Base-by-base conservation (phyloP, 2,888 invertebrate genomes). In the Cephus sareptanus region DNA sequence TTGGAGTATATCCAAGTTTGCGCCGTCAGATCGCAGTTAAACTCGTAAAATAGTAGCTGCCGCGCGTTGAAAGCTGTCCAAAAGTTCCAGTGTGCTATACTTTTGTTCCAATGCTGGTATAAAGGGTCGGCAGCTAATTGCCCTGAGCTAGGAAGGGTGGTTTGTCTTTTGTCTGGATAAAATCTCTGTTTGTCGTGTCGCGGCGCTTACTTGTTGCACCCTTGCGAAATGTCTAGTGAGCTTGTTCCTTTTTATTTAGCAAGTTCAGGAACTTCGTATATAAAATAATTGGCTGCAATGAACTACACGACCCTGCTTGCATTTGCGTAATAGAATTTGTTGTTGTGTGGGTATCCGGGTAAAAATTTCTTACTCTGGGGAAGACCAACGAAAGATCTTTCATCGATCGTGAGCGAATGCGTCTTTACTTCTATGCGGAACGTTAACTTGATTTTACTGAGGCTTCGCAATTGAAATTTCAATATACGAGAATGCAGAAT, bases 1-100 rank as follows among this genome's bases (percentile, higher is more conserved):
- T 90, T 90, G 90, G 89, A 90, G 85, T 82, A 83, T 84, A 86
- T 88, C 89, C 89, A 90, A 90, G 85, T 85, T 84, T 83, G 83
- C 84, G 85, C 84, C 83, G 83, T 84, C 80, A 78, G 80, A 84
- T 84, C 84, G 83, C 70, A 81, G 82, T 81, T 81, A 76, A 79
- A 81, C 83, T 81, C 15, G 35, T 71, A 71, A 71, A 71, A 71
- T 71, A 71, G 70, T 37, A 71, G 76, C 70, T 35, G 71, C 76
- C 70, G 71, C 35, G 35, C 70, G 35, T 74, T 74, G 73, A 76
- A 71, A 70, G 76, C 56, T 34, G 76, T 35, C 76, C 30, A 69
- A 71, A 71, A 71, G 71, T 71, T 71, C 31, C 33, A 56, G 23
- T 23, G 40, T 40, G 9, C 23, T 56, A 23, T 2, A 56, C 56